Conservation (phyloP, 2,797 vertebrate species). For the Pipistrellus pygmaeus region DNA sequence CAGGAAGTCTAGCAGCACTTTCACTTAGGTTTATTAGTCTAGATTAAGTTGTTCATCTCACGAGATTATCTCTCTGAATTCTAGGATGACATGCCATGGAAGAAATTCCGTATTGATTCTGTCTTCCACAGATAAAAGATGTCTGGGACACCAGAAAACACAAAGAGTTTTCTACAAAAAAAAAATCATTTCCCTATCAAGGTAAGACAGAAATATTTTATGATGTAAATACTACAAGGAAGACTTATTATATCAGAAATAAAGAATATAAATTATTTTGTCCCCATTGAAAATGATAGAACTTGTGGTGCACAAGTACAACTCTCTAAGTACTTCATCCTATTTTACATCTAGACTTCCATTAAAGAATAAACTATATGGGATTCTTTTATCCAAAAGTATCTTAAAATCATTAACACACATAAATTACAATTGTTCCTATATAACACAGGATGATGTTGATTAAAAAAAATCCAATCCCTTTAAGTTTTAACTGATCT, state of each 20-base stretch:
- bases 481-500: conserved; percentile 2
- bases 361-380: not conserved
- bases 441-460: not conserved
- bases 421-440: not conserved
- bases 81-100: conserved; percentile 4
- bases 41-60: conserved; percentile 29
- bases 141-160: conserved; percentile 36
- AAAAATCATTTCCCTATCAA: conserved; percentile 21
- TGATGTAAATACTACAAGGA: not conserved
- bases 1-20: not conserved
- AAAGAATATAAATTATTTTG: conserved; percentile 7
- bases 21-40: conserved; percentile 47
- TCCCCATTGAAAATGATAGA: not conserved
- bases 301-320: not conserved
- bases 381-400: not conserved
- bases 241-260: not conserved
- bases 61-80: conserved; percentile 53
- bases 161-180: not conserved
- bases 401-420: conserved; percentile 16
- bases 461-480: not conserved
- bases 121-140: conserved; percentile 63
- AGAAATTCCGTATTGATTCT: conserved; percentile 56
- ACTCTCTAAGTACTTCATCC: not conserved
- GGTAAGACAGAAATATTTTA: not conserved
- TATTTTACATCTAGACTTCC: not conserved